Conservation (phyloP, 2,113 vertebrate genomes). For the Eclectus roratus region DNA sequence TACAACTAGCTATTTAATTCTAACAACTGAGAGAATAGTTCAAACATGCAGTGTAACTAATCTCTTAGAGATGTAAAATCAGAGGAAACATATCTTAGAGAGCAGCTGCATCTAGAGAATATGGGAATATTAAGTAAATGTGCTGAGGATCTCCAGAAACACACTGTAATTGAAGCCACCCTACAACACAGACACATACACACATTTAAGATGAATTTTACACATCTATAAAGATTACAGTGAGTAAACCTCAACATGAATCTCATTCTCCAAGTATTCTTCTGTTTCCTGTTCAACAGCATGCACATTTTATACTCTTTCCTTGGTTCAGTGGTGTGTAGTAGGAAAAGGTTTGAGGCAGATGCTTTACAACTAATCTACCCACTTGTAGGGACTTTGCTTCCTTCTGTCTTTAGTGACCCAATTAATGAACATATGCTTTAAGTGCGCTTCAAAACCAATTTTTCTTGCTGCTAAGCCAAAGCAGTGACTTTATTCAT, state of each 20-base stretch:
- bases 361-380: not conserved
- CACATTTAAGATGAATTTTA: not conserved
- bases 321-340: not conserved
- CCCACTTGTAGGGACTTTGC: not conserved
- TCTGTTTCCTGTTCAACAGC: not conserved
- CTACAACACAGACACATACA: not conserved
- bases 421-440: not conserved
- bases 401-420: not conserved
- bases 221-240: not conserved
- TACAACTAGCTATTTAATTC: constrained; percentile 37
- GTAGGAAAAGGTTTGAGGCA: not conserved
- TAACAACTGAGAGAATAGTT: constrained; percentile 29
- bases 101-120: not conserved
- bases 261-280: not conserved
- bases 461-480: not conserved
- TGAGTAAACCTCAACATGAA: not conserved
- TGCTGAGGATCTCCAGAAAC: not conserved
- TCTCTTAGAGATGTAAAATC: constrained; percentile 25
- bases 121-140: not conserved
- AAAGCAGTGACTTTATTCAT: not conserved
- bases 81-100: not conserved
- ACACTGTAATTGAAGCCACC: not conserved
- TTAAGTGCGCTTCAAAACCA: not conserved
- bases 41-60: not conserved
- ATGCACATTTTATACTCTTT: not conserved